Base-by-base conservation (phyloP, 1,140 invertebrate species). In the Amyelois transitella region DNA sequence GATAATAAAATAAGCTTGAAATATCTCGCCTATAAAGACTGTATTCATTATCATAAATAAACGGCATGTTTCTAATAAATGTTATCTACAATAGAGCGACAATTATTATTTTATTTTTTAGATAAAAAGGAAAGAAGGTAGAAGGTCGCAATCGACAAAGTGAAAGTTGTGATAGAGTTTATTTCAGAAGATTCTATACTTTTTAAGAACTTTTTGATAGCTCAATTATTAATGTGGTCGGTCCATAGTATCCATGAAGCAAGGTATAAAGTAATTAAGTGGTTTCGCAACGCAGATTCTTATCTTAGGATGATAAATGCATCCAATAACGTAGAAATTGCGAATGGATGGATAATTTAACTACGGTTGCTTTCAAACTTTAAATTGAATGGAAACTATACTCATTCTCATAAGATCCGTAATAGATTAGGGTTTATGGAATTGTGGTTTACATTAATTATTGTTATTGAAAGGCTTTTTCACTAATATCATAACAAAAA, bases 241-340 rank as follows among this genome's bases (percentile, higher is more conserved):
- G n/a, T n/a, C n/a, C n/a, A n/a, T n/a, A n/a, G n/a, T n/a, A n/a
- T n/a, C n/a, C n/a, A n/a, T 38, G 32, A 8, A 14, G 32, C 32
- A 38, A 38, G 32, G 32, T 38, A 14, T 38, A 38, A 38, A 38
- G 17, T 38, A 14, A 73, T 73, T 76, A 71, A 67, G 69, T 71
- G 69, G 65, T 71, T 66, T 74, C 74, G 59, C 67, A 59, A 24
- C 47, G 14, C 24, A 25, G 58, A 65, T 58, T 66, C 53, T 66
- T 64, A 81, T 83, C 71, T 56, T 24, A 74, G 60, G 65, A 62
- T 75, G 80, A 79, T 79, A 79, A 81, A 83, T 83, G 72, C 66
- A 72, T 57, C 69, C 52, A 73, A 64, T 64, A 60, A 64, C 50
- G 55, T n/a, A 64, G 54, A 55, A 50, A 24, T 52, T 38, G 55